These are phyloP conservation scores for Schrankia costaestrigalis DNA, from an alignment of 2,888 invertebrate genomes.

Conservation along the genomic window DNA sequence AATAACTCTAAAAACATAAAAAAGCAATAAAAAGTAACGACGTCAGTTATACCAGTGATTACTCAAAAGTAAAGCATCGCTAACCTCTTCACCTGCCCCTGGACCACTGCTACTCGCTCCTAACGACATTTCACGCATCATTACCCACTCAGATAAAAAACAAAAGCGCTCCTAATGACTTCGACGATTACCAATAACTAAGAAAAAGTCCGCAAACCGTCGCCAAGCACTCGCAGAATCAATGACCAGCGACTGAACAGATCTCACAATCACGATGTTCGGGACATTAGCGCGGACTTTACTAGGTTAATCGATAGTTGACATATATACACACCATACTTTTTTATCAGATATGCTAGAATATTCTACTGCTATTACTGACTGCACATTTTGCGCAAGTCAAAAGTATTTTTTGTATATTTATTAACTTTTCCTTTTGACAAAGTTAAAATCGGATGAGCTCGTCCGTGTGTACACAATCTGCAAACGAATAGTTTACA, in stretches of 20 bases:
- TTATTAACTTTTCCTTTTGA: constrained; percentile 1
- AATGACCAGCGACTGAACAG: constrained; percentile 21
- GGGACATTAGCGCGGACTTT: constrained; percentile 6
- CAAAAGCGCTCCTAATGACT: constrained; percentile 67
- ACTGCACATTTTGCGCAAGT: too few species aligned
- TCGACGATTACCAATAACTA: constrained; percentile 66
- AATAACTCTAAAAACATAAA: too few species aligned
- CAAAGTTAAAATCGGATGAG: constrained; percentile 6
- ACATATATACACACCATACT: not conserved
- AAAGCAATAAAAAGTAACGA: too few species aligned
- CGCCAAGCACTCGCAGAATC: constrained; percentile 12
- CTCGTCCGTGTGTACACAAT: not conserved
- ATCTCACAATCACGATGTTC: constrained; percentile 10
- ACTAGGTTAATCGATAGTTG: not conserved
- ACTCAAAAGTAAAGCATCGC: constrained; percentile 5
- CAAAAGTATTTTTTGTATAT: too few species aligned
- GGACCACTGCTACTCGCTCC: constrained; percentile 27
- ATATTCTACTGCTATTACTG: too few species aligned
- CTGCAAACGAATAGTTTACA: constrained; percentile 12
- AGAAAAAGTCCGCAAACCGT: constrained; percentile 45
- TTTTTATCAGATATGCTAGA: too few species aligned
- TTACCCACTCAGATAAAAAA: constrained; percentile 62
- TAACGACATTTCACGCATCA: constrained; percentile 68
- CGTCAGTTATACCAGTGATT: too few species aligned
- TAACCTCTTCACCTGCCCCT: constrained; percentile 41